Conservation (phyloP, 1,140 invertebrate genomes). For the Drosophila sproati region DNA sequence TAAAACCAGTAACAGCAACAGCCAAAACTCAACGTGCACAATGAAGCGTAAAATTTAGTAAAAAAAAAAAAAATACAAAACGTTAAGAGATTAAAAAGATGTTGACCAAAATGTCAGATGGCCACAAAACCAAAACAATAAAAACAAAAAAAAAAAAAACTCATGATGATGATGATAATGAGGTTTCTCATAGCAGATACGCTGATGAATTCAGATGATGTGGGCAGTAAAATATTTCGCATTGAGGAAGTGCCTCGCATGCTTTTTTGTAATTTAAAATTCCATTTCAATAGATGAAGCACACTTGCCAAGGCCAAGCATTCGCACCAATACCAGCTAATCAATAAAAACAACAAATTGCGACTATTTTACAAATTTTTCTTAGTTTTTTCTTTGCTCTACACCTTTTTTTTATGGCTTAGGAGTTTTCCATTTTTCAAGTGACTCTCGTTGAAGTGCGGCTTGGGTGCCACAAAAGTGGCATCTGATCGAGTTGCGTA, state of each 20-base stretch:
- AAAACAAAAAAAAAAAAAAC: conserved; percentile 4
- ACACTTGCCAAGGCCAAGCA: conserved; percentile 56
- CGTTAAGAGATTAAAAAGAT: conserved; percentile 54
- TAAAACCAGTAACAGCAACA: conserved; percentile 10
- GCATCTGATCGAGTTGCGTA: conserved; percentile 54
- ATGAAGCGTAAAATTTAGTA: conserved; percentile 65
- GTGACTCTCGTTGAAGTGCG: conserved; percentile 35
- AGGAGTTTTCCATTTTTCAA: conserved; percentile 16
- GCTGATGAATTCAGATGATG: conserved; percentile 54
- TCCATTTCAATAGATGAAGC: conserved; percentile 54
- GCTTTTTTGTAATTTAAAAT: conserved; percentile 54
- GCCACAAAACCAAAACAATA: conserved; percentile 20
- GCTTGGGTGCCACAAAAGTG: conserved; percentile 33
- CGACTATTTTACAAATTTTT: neutral
- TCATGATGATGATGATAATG: conserved; percentile 29
- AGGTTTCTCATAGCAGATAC: neutral
- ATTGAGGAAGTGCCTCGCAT: conserved; percentile 57
- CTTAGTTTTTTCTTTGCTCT: neutral
- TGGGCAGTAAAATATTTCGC: conserved; percentile 60
- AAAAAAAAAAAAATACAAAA: conserved; percentile 9
- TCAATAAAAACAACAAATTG: conserved; percentile 63
- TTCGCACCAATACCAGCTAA: conserved; percentile 69
- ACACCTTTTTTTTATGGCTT: conserved; percentile 4
- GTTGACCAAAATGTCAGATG: conserved; percentile 55
- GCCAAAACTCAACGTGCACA: conserved; percentile 47